Conservation (phyloP, 35 echinoderm and acorn worm species). For the Ptychodera flava region DNA sequence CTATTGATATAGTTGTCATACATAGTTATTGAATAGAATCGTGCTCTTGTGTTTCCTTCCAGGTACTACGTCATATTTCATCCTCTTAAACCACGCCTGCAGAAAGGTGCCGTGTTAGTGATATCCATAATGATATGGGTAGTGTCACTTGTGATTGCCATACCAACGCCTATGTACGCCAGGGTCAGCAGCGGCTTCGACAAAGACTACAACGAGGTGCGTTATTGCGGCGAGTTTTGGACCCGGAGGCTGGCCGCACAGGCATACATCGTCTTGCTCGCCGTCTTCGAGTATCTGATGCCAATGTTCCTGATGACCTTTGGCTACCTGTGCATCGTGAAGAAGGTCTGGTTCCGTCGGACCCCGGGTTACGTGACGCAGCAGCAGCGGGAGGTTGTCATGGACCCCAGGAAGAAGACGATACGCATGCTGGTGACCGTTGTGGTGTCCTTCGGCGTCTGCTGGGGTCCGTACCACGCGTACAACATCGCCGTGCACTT, state of each 20-base stretch:
- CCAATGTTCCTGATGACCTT: slow-evolving; percentile 84
- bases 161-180: slow-evolving; percentile 57
- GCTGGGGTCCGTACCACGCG: slow-evolving; percentile 82
- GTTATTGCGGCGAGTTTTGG: slow-evolving; percentile 55
- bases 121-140: slow-evolving; percentile 73
- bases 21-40: too few species aligned
- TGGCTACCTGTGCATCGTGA: slow-evolving; percentile 80
- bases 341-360: slow-evolving; percentile 85
- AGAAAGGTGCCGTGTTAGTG: slow-evolving; percentile 50
- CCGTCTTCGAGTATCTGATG: slow-evolving; percentile 62
- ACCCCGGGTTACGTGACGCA: slow-evolving; percentile 72
- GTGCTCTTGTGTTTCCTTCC: too few species aligned
- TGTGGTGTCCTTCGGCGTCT: slow-evolving; percentile 88
- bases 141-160: slow-evolving; percentile 56
- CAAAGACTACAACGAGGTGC: slow-evolving; percentile 1
- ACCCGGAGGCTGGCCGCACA: not conserved
- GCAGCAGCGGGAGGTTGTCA: slow-evolving; percentile 50
- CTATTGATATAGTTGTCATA: too few species aligned
- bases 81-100: slow-evolving; percentile 83
- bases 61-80: slow-evolving; percentile 97
- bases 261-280: slow-evolving; percentile 51
- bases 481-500: slow-evolving; percentile 65
- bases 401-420: slow-evolving; percentile 85
- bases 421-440: slow-evolving; percentile 92
- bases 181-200: not conserved